Base-by-base conservation (phyloP, 37 sponge, comb jelly and placozoan species). In the Aphrocallistes beatrix region DNA sequence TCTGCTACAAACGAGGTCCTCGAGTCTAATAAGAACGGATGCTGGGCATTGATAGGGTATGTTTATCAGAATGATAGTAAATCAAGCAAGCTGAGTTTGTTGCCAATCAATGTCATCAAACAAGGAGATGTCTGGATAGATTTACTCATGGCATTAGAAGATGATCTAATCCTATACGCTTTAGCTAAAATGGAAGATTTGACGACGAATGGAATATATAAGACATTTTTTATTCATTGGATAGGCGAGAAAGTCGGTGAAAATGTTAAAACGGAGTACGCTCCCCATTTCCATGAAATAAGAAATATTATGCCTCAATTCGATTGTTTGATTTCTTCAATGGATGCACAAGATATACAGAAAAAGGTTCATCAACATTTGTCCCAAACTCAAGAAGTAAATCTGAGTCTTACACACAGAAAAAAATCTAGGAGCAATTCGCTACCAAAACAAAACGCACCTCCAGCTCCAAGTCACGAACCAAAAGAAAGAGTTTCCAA, bases 201-300 rank as follows among this genome's bases (percentile, higher is more conserved):
- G 75, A 19, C 34, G 21, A 30, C 3, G 8, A 60, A 6, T 60
- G 17, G 17, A 30, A 13, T 19, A 30, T 60, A 60, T 28, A 60
- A 60, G n/a, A 60, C 75, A 28, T 60, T 60, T 60, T 13, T 60
- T 25, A 28, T 60, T 21, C 75, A 60, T 13, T 60, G 75, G 75
- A 60, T 60, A 19, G 75, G 75, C 34, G 75, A 60, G 75, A 60
- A 60, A 19, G 75, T 60, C 28, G n/a, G 75, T 60, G 75, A 60
- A 30, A 60, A 60, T 13, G 8, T 60, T 19, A 60, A 60, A 13
- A 19, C 75, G 3, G 75, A 60, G 3, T 60, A 30, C 75, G 75
- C 75, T 25, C 75, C 75, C n/a, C 75, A 60, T 60, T 30, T 60
- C 75, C 10, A 60, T 13, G 75, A 60, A 60, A 60, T 60, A 3